Percentiles rank a stretch among this genome's conserved stretches.
These are phyloP conservation scores for Eulemur rubriventer DNA, from an alignment of 2,797 vertebrate species.

Conservation along the genomic window DNA sequence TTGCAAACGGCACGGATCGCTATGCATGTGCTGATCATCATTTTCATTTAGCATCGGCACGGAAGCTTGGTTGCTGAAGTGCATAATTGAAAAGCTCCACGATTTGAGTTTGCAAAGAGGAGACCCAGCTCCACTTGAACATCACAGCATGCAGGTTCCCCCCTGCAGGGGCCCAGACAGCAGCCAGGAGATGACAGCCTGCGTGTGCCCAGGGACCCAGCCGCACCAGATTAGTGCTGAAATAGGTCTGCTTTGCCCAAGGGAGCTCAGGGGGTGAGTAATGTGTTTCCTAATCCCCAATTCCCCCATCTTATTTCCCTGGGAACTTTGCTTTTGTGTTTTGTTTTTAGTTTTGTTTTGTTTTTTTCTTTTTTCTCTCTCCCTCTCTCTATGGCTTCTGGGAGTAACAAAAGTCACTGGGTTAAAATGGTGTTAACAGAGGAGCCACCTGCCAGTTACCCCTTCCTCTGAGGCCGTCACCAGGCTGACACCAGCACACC, in stretches of 20 bases:
- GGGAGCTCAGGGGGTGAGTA: background rate
- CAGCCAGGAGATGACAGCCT: background rate
- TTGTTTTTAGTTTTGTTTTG: background rate
- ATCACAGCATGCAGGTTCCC: accelerated
- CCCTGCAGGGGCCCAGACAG: background rate
- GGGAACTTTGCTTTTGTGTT: background rate
- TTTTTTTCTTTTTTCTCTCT: background rate
- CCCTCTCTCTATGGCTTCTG: background rate
- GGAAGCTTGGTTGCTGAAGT: background rate
- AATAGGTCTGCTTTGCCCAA: background rate
- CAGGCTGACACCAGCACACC: background rate
- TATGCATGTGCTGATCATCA: background rate
- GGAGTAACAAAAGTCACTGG: background rate
- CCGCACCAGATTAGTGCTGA: background rate
- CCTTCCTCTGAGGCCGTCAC: background rate
- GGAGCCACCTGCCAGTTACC: background rate
- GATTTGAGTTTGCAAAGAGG: background rate
- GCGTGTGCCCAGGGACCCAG: background rate
- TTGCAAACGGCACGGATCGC: background rate
- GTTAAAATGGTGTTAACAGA: background rate
- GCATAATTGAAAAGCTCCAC: accelerated
- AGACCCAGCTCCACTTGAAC: background rate
- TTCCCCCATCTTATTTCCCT: background rate
- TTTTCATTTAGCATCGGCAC: background rate
- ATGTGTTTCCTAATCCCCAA: background rate